A percentile compares a stretch with the other conserved stretches of the same genome.
Conservation (phyloP, 2,888 invertebrate genomes). For the Deilephila porcellus region DNA sequence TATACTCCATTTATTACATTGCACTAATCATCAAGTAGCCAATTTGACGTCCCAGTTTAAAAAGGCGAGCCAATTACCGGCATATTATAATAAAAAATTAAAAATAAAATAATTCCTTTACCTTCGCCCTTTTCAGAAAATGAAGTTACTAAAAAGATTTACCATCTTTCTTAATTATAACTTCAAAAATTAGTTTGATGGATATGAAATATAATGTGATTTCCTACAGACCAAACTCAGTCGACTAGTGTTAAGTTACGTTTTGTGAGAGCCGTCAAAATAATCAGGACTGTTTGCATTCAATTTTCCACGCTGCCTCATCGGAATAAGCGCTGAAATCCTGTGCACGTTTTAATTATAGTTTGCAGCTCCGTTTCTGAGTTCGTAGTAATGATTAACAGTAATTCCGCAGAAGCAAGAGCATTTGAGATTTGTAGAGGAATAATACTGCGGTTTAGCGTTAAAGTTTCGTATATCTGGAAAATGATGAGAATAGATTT, state of each 20-base stretch:
- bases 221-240: conserved; percentile 8
- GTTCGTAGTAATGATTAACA: conserved; percentile 48
- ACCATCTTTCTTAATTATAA: conserved; percentile 3
- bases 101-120: too few relatives aligned
- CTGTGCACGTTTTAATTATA: conserved; percentile 23
- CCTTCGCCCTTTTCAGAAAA: background rate
- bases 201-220: conserved; percentile 32
- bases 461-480: background rate
- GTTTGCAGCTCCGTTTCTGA: conserved; percentile 33
- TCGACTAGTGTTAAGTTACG: conserved; percentile 7
- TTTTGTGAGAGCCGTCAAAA: conserved; percentile 15
- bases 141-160: background rate
- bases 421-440: conserved; percentile 41
- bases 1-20: too few relatives aligned
- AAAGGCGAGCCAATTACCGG: too few relatives aligned
- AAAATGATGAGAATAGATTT: background rate
- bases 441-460: conserved; percentile 31
- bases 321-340: conserved; percentile 33
- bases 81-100: too few relatives aligned
- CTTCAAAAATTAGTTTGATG: background rate
- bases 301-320: conserved; percentile 30
- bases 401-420: conserved; percentile 44
- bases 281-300: conserved; percentile 6
- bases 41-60: too few relatives aligned
- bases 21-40: too few relatives aligned